phyloP scores from a whole-genome alignment of 2,797 vertebrate genomes.

The Oreochromis grahami region DNA sequence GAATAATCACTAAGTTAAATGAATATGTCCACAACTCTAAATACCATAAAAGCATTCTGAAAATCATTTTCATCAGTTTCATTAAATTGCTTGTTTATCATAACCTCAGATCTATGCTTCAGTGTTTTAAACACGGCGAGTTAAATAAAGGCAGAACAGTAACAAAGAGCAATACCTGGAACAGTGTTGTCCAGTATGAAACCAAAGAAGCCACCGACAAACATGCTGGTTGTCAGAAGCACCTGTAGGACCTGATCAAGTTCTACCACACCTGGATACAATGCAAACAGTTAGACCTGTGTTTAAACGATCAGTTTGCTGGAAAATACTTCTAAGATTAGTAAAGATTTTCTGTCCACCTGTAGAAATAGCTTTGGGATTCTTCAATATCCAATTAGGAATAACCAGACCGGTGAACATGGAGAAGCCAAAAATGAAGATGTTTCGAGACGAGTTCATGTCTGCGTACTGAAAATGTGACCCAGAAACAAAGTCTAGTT shows the following conservation, averaged over 20 bases:
- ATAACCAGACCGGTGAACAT: constrained; percentile 87
- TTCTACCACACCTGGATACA: constrained; percentile 79
- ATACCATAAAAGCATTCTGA: not conserved
- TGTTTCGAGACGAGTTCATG: constrained; percentile 96
- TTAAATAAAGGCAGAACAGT: not conserved
- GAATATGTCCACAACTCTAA: not conserved
- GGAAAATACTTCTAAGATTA: not conserved
- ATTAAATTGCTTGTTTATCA: not conserved
- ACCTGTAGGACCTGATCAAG: constrained; percentile 90
- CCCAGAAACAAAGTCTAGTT: not conserved
- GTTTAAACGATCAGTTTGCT: not conserved
- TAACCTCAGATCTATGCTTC: not conserved
- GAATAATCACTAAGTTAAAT: not conserved
- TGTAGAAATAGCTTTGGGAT: constrained; percentile 79
- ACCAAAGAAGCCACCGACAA: constrained; percentile 91
- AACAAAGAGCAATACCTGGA: constrained; percentile 75
- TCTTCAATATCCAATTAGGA: constrained; percentile 89
- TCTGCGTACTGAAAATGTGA: constrained; percentile 82
- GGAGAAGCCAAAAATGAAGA: constrained; percentile 97
- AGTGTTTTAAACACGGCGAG: not conserved
- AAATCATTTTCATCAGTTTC: not conserved
- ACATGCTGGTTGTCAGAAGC: constrained; percentile 95
- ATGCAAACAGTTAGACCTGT: not conserved
- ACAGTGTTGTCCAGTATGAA: constrained; percentile 95
- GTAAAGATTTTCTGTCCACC: constrained; percentile 61